A percentile compares a stretch with the other conserved stretches of the same genome.
phyloP scores from a whole-genome alignment of 2,113 vertebrate species.

The zebrafish (Danio rerio) region DNA sequence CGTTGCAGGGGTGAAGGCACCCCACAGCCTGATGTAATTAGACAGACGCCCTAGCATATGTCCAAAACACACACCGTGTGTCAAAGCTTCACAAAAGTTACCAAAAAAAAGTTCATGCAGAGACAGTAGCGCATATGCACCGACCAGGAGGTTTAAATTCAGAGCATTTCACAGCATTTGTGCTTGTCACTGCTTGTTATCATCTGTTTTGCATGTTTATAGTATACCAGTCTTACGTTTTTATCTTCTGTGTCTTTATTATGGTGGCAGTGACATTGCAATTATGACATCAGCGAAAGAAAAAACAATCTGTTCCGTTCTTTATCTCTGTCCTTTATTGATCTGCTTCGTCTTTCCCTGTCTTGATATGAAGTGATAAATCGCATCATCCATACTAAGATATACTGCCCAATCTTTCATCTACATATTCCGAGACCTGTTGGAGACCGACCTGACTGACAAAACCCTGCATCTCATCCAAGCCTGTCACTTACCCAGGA shows the following conservation, averaged over 20 bases:
- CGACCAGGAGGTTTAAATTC: not conserved
- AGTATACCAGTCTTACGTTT: not conserved
- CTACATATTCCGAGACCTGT: constrained; percentile 26
- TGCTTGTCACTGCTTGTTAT: not conserved
- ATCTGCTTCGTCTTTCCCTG: constrained; percentile 32
- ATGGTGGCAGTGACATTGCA: constrained; percentile 20
- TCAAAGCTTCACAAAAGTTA: constrained; percentile 22
- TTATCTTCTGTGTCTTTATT: not conserved
- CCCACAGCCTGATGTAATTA: constrained; percentile 43
- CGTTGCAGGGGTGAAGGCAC: constrained; percentile 4
- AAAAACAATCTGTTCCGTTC: constrained; percentile 10
- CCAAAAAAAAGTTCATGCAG: not conserved
- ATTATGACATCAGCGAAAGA: constrained; percentile 6
- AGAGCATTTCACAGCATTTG: not conserved
- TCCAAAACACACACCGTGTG: constrained; percentile 34
- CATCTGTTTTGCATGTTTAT: not conserved
- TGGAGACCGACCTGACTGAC: constrained; percentile 31
- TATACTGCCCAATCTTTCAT: constrained; percentile 16
- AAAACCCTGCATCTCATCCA: constrained; percentile 17
- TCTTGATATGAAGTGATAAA: constrained; percentile 38
- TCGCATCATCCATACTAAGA: constrained; percentile 43
- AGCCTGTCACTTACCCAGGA: constrained; percentile 22
- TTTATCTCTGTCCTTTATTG: constrained; percentile 34
- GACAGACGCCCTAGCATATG: constrained; percentile 25
- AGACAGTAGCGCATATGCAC: not conserved